Evolutionary conservation across 2,888 invertebrate species (phyloP).

Genomic region (Flexamia atlantica): DNA sequence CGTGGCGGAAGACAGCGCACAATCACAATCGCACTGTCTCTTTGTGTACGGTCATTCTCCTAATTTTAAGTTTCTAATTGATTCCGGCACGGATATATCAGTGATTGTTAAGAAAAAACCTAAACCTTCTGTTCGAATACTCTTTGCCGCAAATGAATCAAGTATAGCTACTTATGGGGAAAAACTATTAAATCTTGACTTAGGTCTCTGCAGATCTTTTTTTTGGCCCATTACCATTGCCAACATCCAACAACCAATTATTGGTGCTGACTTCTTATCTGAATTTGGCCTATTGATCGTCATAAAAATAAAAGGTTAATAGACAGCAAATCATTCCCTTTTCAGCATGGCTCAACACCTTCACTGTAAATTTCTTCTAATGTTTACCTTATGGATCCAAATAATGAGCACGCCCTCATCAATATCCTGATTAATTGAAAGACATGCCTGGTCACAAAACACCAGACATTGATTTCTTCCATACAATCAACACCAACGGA

Average conservation of each 20-base stretch:
- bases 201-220: constrained; percentile 63
- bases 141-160: constrained; percentile 65
- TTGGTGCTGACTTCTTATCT: constrained; percentile 65
- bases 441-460: constrained; percentile 1
- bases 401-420: background rate
- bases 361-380: background rate
- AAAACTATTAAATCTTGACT: constrained; percentile 56
- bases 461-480: constrained; percentile 50
- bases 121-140: constrained; percentile 19
- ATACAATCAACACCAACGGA: constrained; percentile 64
- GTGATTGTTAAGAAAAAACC: background rate
- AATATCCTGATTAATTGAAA: constrained; percentile 49
- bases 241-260: constrained; percentile 60
- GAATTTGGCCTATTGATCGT: constrained; percentile 59
- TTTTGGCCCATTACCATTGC: constrained; percentile 65
- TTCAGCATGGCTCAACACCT: constrained; percentile 21
- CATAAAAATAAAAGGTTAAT: constrained; percentile 1
- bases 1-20: constrained; percentile 54
- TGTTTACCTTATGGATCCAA: constrained; percentile 6
- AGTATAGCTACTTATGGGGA: constrained; percentile 63
- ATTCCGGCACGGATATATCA: constrained; percentile 7
- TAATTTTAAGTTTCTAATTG: constrained; percentile 5
- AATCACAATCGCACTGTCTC: constrained; percentile 41
- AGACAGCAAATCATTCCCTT: constrained; percentile 47
- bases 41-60: constrained; percentile 46